Evolutionary conservation across 2,888 invertebrate genomes (phyloP), one percentile per base, ranked within the genome.

Genomic region (Himalopsyche tibetana): DNA sequence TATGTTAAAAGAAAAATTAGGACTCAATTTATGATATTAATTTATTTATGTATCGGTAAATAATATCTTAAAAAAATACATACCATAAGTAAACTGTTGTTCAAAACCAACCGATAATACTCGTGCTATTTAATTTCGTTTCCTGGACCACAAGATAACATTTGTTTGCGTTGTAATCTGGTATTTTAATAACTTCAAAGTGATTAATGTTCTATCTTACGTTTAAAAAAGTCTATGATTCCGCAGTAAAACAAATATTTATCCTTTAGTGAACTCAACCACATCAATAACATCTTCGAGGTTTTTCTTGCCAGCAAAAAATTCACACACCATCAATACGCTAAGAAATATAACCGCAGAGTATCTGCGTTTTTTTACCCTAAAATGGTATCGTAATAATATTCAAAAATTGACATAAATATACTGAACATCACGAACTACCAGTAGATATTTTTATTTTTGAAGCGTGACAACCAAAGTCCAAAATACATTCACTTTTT

Each of bases 401-500:
- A 38, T 74, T 74, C 74, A 69, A 28, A 28, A 69, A 28, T 28
- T 28, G 28, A 12, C 28, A 38, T 74, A 15, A 4, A 38, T 38
- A 36, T 74, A 74, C 15, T 74, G 2, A 74, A 15, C 9, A 12
- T 51, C 15, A 74, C 74, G 12, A 28, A 38, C 36, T 74, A 38
- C 0, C 36, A 4, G 38, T 11, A 19, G 3, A 74, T 36, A 36
- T 38, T 38, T 74, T 38, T 9, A 36, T 74, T 12, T 74, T 19
- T 38, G 36, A 36, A 74, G 12, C 74, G 15, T 74, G 28, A 36
- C 74, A 74, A 74, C 9, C 74, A 36, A 74, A 74, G 74, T 74
- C 74, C 74, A 74, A 74, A 74, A 74, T 74, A 74, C 74, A 74
- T 36, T 36, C 36, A 36, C 6, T 74, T 74, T 28, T 74, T 36